A percentile compares a stretch with the other conserved stretches of the same genome.
phyloP scores from a whole-genome alignment of 1,140 invertebrate genomes.

The fruit fly (Drosophila melanogaster) region DNA sequence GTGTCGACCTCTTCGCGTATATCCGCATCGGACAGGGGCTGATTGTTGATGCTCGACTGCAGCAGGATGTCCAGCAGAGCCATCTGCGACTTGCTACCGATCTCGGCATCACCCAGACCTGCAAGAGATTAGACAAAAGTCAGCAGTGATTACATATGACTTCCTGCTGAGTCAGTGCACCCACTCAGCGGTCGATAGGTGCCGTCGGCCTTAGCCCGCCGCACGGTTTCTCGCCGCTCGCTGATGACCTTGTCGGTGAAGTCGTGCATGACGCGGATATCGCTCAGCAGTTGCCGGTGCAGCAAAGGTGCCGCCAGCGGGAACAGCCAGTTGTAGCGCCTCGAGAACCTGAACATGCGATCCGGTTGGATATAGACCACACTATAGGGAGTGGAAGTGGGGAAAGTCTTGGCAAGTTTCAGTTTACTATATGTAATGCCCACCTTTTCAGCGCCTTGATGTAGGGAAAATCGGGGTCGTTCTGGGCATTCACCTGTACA shows the following conservation, averaged over 20 bases:
- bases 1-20: constrained; percentile 91
- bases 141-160: background rate
- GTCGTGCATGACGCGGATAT: constrained; percentile 73
- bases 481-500: constrained; percentile 87
- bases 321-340: constrained; percentile 69
- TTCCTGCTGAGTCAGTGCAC: constrained; percentile 21
- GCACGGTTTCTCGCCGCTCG: constrained; percentile 55
- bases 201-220: constrained; percentile 58
- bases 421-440: background rate
- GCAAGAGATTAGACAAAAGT: background rate
- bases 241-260: constrained; percentile 76
- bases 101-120: constrained; percentile 60
- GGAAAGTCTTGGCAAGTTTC: background rate
- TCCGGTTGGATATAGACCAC: constrained; percentile 67
- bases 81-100: constrained; percentile 86
- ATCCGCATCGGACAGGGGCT: constrained; percentile 87
- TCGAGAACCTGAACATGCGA: constrained; percentile 64
- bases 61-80: constrained; percentile 92
- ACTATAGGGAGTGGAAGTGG: constrained; percentile 7
- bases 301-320: constrained; percentile 41
- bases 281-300: constrained; percentile 42
- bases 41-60: constrained; percentile 86
- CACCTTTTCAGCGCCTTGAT: constrained; percentile 86
- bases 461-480: constrained; percentile 86
- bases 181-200: constrained; percentile 63